phyloP scores from a whole-genome alignment of 2,113 vertebrate genomes.

The Athene cunicularia region DNA sequence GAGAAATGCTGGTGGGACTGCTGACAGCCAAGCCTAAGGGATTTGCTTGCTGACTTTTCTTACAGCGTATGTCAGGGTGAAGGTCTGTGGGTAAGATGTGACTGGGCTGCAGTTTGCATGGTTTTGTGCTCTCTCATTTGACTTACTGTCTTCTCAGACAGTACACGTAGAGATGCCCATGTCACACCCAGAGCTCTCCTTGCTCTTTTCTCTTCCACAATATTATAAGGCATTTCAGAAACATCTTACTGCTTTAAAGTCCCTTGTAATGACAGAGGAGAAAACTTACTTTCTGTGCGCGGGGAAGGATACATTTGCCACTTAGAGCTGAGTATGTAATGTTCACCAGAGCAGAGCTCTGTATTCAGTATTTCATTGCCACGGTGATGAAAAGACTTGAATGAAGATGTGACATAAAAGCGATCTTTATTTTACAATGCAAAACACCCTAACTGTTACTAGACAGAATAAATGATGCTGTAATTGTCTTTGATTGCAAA shows the following conservation, averaged over 20 bases:
- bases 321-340: neutral
- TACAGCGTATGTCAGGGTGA: neutral
- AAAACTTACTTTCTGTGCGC: neutral
- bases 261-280: neutral
- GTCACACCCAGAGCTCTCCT: neutral
- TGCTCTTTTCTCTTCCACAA: neutral
- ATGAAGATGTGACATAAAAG: neutral
- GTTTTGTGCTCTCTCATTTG: neutral
- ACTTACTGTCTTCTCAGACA: neutral
- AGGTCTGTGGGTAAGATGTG: neutral
- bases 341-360: neutral
- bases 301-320: neutral
- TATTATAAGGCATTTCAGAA: neutral
- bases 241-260: neutral
- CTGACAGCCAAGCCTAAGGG: neutral
- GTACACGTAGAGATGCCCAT: too few species aligned
- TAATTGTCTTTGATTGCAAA: neutral
- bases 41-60: neutral
- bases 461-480: neutral
- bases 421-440: neutral
- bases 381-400: neutral
- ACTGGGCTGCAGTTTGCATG: neutral
- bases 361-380: neutral
- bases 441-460: neutral
- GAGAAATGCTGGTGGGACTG: neutral